Evolutionary conservation across 2,797 vertebrate genomes (phyloP), one percentile per base, ranked within the genome.

Genomic region (Gymnodraco acuticeps): DNA sequence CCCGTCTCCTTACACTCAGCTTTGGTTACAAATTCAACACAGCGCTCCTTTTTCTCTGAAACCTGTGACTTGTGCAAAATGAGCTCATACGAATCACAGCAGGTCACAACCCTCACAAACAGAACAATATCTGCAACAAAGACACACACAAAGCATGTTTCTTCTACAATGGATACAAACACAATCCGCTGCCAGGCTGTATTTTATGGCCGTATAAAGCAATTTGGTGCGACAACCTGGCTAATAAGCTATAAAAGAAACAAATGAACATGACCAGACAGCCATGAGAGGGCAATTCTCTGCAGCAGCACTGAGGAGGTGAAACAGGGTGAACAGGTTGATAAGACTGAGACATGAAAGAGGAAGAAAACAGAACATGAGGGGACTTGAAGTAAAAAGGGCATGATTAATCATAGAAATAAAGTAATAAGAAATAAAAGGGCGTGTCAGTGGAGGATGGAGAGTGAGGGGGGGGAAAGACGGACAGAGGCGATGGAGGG

Each of bases 181-280:
- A 54, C 56, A 60, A n/a, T 20, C 33, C 53, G 8, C 9, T 3
- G 19, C 55, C 5, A 33, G 2, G 27, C 3, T 20, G 20, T 15
- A 27, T 19, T 50, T 8, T 65, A 1, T 14, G 38, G 46, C 63
- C 56, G 27, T 66, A 27, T 27, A 13, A 72, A 80, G 59, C 67
- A 60, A 84, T 87, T 67, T 68, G 51, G 16, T 65, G 46, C 38
- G 4, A 78, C 62, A 72, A 55, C 43, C 67, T 46, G 52, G 62
- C 56, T 75, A 75, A 78, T 78, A 70, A 75, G 17, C 56, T 23
- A 20, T 50, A 58, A 45, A 80, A 60, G 47, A 77, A 73, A 70
- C 65, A 75, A 82, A 78, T 42, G 56, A 14, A 78, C 73, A 69
- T n/a, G n/a, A n/a, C n/a, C n/a, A n/a, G n/a, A n/a, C n/a, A n/a